Evolutionary conservation across 2,888 invertebrate species (phyloP), one percentile per base, ranked within the genome.

Genomic region (Strigamia crassipes): DNA sequence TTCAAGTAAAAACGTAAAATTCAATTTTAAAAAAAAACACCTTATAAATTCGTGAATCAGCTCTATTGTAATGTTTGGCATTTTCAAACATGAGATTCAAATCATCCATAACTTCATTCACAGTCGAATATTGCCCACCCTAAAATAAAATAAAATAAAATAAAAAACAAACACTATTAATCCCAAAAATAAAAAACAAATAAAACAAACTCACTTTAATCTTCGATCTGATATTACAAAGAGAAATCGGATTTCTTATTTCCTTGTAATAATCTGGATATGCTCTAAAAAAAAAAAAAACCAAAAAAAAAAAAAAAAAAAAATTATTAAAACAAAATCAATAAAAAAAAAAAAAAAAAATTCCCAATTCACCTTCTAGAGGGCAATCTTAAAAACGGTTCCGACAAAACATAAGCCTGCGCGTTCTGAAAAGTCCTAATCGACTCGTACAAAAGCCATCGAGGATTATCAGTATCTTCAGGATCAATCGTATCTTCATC

Each of bases 221-320:
- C 84, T 88, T 89, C 82, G 89, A 88, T 83, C 89, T 88, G 78
- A 99, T 97, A 89, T 97, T 96, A 85, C 94, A 92, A 86, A 99
- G 89, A 0, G 98, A 97, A 85, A 99, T 93, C 0, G 99, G 99
- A 86, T 95, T 94, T 87, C 96, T 95, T 81, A 99, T 99, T 87
- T 97, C 96, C 85, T 95, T 94, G 89, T 97, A 99, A 88, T 99
- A 99, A 89, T 99, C 99, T 0, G 98, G 96, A 89, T 99, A 97
- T 84, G 93, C 93, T 82, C 96, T 93, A 84, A 21, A 31, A 31
- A 13, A 73, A 0, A 12, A 73, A 73, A 15, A 73, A 73, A 73
- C 13, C 10, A 73, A 21, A 9, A 0, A 15, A 73, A 18, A 83
- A 77, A n/a, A n/a, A n/a, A n/a, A n/a, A 61, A 27, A 1, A 27